These are phyloP conservation scores for Brassicogethes aeneus DNA, from an alignment of 2,888 invertebrate species.

Conservation along the genomic window DNA sequence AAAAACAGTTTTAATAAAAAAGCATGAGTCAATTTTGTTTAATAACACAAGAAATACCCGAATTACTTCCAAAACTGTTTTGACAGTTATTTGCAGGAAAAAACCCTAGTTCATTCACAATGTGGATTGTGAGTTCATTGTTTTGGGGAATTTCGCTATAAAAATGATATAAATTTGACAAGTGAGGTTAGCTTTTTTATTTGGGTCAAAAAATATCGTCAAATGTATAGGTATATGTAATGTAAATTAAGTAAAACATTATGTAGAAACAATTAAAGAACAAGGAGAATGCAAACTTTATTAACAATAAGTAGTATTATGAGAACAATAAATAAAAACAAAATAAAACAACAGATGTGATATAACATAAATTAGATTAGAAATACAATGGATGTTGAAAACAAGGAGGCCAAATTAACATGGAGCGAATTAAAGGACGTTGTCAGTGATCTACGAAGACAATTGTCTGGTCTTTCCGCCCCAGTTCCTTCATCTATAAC, in stretches of 20 bases:
- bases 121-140: no score
- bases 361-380: constrained; percentile 11
- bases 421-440: constrained; percentile 77
- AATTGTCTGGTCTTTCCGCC: constrained; percentile 67
- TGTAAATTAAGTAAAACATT: not conserved
- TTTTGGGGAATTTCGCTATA: no score
- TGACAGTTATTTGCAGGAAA: no score
- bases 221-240: not conserved
- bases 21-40: no score
- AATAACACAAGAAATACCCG: no score
- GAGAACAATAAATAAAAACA: constrained; percentile 9
- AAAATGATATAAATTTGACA: no score
- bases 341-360: constrained; percentile 22
- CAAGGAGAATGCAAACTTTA: not conserved
- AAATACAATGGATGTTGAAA: constrained; percentile 20
- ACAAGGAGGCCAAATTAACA: constrained; percentile 38
- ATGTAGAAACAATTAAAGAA: constrained; percentile 7
- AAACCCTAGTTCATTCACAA: no score
- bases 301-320: constrained; percentile 4
- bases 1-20: no score
- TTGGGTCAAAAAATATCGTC: constrained; percentile 19
- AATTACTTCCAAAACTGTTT: no score
- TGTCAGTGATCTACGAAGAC: constrained; percentile 71
- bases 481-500: constrained; percentile 77
- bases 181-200: constrained; percentile 22